Base-by-base conservation (phyloP, 2,113 vertebrate genomes). In the Phrynosoma platyrhinos region DNA sequence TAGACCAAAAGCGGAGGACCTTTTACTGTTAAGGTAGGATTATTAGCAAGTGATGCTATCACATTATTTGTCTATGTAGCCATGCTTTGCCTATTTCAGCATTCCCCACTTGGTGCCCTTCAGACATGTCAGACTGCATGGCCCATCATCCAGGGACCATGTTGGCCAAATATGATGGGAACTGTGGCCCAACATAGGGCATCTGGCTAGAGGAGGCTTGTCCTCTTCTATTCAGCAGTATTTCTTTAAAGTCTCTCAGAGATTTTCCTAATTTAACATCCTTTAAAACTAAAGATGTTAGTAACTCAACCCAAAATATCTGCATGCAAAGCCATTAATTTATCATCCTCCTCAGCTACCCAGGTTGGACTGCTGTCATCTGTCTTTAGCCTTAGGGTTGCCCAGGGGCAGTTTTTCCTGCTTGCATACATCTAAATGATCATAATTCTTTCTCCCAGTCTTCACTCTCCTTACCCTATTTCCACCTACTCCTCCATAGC, bases 351-450 rank as follows among this genome's bases (percentile, higher is more conserved):
- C 68, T 25, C 53, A 30, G 20, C 13, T 72, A 5, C 25, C 23
- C 21, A 40, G 14, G 32, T 4, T 87, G 78, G 78, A 25, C 23
- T 55, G 32, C 55, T 79, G 47, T 87, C 64, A 87, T 79, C 69
- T 87, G 64, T 64, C 10, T 23, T 13, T 30, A 87, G 52, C 68
- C 52, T 87, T 87, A 86, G 18, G 78, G 23, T 58, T 87, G 27
- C 78, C 66, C 25, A 9, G 6, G 2, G 52, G 85, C 66, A 58
- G 14, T 77, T 78, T 76, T 40, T 82, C 2, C 8, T 32, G 12
- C 7, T 55, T 66, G 40, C 58, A 74, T 64, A 16, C 13, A 32
- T 83, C 52, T 87, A 81, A 40, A 30, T 2, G 4, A n/a, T 4
- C 14, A 23, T 30, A 3, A 14, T 14, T 21, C 2, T 8, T 9